Evolutionary conservation across 2,888 invertebrate species (phyloP).

Genomic region (Coremacera marginata): DNA sequence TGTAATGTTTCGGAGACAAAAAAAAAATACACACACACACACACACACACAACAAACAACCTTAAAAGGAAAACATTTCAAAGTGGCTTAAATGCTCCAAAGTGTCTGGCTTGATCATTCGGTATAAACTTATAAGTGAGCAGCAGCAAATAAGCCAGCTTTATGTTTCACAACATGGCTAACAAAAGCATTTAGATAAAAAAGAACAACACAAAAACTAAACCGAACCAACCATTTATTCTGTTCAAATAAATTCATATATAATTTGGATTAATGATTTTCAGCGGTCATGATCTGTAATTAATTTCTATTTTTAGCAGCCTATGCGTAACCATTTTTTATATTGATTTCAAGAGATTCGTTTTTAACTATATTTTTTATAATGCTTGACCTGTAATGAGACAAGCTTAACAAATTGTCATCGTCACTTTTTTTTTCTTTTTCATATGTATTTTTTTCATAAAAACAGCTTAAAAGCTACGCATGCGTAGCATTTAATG

Average conservation of each 20-base stretch:
- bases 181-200: conserved; percentile 4
- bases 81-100: neutral
- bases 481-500: neutral
- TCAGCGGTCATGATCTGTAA: conserved; percentile 31
- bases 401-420: conserved; percentile 32
- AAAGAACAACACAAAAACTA: neutral
- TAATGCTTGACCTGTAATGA: conserved; percentile 2
- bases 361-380: neutral
- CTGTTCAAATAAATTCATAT: neutral
- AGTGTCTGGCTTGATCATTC: neutral
- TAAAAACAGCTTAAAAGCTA: neutral
- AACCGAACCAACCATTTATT: neutral
- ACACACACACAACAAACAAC: neutral
- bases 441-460: neutral
- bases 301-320: conserved; percentile 15
- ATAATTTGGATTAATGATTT: conserved; percentile 27
- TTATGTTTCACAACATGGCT: neutral
- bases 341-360: neutral
- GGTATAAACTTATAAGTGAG: neutral
- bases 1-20: too few relatives aligned
- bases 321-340: too few relatives aligned
- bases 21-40: neutral
- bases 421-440: conserved; percentile 12
- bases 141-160: too few relatives aligned
- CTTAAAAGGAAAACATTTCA: neutral